phyloP scores from a whole-genome alignment of 1,140 invertebrate species.

The Drosophila insularis region DNA sequence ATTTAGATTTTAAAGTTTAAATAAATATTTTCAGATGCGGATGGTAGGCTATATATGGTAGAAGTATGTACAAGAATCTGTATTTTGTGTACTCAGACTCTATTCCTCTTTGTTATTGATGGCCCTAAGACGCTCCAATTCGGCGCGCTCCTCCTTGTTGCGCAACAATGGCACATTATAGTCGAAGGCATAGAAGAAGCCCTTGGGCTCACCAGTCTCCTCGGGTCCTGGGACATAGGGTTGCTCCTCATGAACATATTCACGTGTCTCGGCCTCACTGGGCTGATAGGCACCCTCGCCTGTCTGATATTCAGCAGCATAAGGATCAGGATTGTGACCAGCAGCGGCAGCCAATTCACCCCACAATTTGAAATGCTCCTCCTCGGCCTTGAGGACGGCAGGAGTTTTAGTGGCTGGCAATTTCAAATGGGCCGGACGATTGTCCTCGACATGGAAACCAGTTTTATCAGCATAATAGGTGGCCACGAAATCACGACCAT shows the following conservation, averaged over 20 bases:
- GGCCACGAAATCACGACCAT: conserved; percentile 82
- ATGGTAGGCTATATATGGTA: conserved; percentile 47
- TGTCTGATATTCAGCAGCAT: conserved; percentile 73
- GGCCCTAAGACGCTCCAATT: conserved; percentile 69
- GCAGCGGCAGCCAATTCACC: conserved; percentile 85
- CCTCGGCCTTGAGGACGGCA: conserved; percentile 85
- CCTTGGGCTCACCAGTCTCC: conserved; percentile 85
- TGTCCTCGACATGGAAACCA: conserved; percentile 87
- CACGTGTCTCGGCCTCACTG: conserved; percentile 53
- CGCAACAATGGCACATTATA: conserved; percentile 84
- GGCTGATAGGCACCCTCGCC: conserved; percentile 70
- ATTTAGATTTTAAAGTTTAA: conserved; percentile 52
- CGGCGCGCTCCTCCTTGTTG: conserved; percentile 77
- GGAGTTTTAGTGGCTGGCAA: conserved; percentile 85
- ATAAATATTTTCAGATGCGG: conserved; percentile 63
- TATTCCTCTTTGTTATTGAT: conserved; percentile 76
- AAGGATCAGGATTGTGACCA: conserved; percentile 83
- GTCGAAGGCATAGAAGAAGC: conserved; percentile 87
- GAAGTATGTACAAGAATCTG: conserved; percentile 38
- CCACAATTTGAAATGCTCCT: conserved; percentile 86
- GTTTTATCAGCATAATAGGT: conserved; percentile 86
- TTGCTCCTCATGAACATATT: conserved; percentile 72
- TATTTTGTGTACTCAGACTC: not conserved
- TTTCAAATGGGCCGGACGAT: conserved; percentile 85
- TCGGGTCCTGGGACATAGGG: conserved; percentile 77